Conservation (phyloP, 2,797 vertebrate genomes). For the Loriculus beryllinus region DNA sequence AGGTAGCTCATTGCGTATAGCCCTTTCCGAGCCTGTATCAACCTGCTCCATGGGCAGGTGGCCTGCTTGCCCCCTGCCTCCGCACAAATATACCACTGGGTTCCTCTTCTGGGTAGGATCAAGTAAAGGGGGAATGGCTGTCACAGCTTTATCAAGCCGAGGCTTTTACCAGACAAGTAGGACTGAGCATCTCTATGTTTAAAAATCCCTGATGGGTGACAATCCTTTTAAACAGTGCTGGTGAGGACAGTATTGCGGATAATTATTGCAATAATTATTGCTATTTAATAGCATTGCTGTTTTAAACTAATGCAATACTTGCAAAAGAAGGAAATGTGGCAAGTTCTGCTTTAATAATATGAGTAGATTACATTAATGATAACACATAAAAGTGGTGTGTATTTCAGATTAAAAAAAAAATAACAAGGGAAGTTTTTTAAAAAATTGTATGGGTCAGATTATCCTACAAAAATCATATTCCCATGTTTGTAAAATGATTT, state of each 20-base stretch:
- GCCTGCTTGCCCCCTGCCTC: neutral
- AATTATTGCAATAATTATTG: neutral
- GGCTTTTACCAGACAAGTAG: neutral
- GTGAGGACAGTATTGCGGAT: neutral
- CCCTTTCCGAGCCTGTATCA: accelerated
- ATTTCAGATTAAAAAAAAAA: neutral
- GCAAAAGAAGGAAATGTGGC: neutral
- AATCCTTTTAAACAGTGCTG: neutral
- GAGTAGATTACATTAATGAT: neutral
- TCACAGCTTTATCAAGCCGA: neutral
- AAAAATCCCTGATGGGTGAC: neutral
- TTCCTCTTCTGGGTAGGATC: neutral
- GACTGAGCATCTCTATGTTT: neutral
- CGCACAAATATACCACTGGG: accelerated
- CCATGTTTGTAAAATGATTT: neutral
- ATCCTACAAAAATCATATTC: neutral
- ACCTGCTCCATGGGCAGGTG: neutral
- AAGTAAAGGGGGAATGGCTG: neutral
- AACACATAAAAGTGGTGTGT: neutral
- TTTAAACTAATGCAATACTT: neutral
- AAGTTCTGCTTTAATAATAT: neutral
- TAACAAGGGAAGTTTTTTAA: neutral
- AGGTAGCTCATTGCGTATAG: neutral
- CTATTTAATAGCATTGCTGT: neutral
- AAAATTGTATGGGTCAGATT: neutral